Base-by-base conservation (phyloP, 2,888 invertebrate genomes). In the Dynastes tityus region DNA sequence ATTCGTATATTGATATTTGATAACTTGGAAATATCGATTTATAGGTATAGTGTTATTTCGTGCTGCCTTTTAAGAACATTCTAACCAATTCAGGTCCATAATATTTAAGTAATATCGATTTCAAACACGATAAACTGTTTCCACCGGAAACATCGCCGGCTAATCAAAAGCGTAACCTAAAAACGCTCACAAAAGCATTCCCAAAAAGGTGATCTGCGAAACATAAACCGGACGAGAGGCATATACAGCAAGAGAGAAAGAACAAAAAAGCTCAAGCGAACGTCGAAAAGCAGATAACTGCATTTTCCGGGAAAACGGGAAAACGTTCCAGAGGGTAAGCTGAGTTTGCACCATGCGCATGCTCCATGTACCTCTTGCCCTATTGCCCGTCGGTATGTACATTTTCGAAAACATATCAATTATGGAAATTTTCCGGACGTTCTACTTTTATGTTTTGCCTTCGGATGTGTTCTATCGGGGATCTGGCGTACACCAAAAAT, bases 341-440 rank as follows among this genome's bases (percentile, higher is more conserved):
- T 16, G n/a, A 55, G n/a, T 13, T 6, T 8, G 11, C 3, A 64
- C 37, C 16, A n/a, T 37, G 29, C 64, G 64, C 32, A 37, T 29
- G 40, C 22, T 40, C 37, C 29, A 67, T 22, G 40, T 45, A 40
- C 45, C 67, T 45, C 45, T 16, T 45, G 22, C 45, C 67, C 13
- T 67, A 45, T 67, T 45, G 16, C 45, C 16, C 37, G 27, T 1
- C 40, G 45, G 9, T 45, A n/a, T 16, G 45, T 67, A 67, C 40
- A 40, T 67, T 67, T 67, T 22, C 16, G 45, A 67, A 45, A 67
- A 67, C 40, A 45, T 45, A 67, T 67, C 67, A 67, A 67, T 67
- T 67, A 67, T 45, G 67, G 67, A 67, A 45, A 67, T 67, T 67
- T 67, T 67, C 9, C 45, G 67, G 45, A 67, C 45, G 67, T 45